These are phyloP conservation scores for Ammodytes dubius DNA, from an alignment of 2,113 vertebrate species.

Conservation along the genomic window DNA sequence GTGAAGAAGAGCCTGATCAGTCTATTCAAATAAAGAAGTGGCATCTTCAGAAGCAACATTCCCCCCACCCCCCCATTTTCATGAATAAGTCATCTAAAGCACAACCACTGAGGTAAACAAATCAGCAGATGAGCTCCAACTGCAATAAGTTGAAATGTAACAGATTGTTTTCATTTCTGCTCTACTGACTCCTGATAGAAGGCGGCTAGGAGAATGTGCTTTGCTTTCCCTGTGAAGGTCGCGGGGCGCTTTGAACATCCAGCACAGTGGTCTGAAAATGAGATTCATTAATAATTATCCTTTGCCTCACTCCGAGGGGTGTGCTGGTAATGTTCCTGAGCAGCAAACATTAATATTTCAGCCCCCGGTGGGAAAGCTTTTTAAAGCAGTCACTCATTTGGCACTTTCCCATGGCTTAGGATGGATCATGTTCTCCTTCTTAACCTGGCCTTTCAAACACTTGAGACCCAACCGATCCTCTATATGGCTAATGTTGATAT, in stretches of 20 bases:
- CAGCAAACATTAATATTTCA: slow-evolving; percentile 83
- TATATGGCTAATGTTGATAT: slow-evolving; percentile 21
- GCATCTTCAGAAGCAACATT: slow-evolving; percentile 28
- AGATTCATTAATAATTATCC: slow-evolving; percentile 80
- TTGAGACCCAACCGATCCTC: neutral
- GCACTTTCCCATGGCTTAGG: slow-evolving; percentile 52
- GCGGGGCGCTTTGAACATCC: slow-evolving; percentile 63
- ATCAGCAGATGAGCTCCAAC: slow-evolving; percentile 47
- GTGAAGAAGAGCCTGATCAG: slow-evolving; percentile 44
- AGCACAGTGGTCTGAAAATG: slow-evolving; percentile 72
- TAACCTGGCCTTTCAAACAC: slow-evolving; percentile 53
- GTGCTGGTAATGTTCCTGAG: slow-evolving; percentile 66
- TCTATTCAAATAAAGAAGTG: slow-evolving; percentile 38
- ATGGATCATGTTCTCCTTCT: slow-evolving; percentile 34
- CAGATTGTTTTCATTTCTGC: slow-evolving; percentile 62
- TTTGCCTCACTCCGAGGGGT: slow-evolving; percentile 55
- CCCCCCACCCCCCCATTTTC: slow-evolving; percentile 30
- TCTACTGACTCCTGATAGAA: slow-evolving; percentile 51
- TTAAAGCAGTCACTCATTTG: slow-evolving; percentile 74
- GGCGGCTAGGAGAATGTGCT: neutral
- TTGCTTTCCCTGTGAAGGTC: slow-evolving; percentile 55
- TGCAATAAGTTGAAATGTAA: slow-evolving; percentile 37
- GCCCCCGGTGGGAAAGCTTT: slow-evolving; percentile 65
- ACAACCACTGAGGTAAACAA: slow-evolving; percentile 64
- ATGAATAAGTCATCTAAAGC: slow-evolving; percentile 68